phyloP scores from a whole-genome alignment of 1,140 invertebrate species.

The Meteorus sp. region DNA sequence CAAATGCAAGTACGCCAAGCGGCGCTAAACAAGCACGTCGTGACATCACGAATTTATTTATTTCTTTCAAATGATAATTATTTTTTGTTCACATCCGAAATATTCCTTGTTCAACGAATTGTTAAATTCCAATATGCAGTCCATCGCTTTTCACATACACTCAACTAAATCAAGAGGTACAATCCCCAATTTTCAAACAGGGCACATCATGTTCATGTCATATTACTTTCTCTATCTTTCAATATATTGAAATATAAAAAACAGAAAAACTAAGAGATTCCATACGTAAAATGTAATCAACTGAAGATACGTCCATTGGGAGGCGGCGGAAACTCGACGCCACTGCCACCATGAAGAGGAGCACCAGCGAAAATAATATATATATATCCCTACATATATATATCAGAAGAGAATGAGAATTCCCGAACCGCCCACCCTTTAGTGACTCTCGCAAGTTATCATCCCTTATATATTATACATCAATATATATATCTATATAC shows the following conservation, averaged over 20 bases:
- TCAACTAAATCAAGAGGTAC: background rate
- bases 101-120: too few relatives aligned
- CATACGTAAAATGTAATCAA: too few relatives aligned
- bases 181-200: background rate
- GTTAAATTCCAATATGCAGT: too few relatives aligned
- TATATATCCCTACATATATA: too few relatives aligned
- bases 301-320: slow-evolving; percentile 16
- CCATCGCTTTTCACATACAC: too few relatives aligned
- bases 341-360: slow-evolving; percentile 1
- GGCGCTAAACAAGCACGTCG: slow-evolving; percentile 7
- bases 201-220: too few relatives aligned
- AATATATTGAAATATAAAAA: too few relatives aligned
- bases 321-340: slow-evolving; percentile 1
- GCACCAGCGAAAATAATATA: background rate
- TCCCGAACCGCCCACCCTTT: slow-evolving; percentile 4
- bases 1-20: slow-evolving; percentile 7
- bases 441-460: background rate
- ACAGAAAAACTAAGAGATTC: too few relatives aligned
- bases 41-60: slow-evolving; percentile 2
- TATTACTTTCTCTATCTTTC: too few relatives aligned
- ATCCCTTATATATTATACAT: background rate
- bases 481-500: background rate
- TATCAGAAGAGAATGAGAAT: background rate
- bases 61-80: slow-evolving; percentile 10
- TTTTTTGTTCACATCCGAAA: too few relatives aligned